Evolutionary conservation across 2,888 invertebrate species (phyloP).

Genomic region (Rosalia funebris): DNA sequence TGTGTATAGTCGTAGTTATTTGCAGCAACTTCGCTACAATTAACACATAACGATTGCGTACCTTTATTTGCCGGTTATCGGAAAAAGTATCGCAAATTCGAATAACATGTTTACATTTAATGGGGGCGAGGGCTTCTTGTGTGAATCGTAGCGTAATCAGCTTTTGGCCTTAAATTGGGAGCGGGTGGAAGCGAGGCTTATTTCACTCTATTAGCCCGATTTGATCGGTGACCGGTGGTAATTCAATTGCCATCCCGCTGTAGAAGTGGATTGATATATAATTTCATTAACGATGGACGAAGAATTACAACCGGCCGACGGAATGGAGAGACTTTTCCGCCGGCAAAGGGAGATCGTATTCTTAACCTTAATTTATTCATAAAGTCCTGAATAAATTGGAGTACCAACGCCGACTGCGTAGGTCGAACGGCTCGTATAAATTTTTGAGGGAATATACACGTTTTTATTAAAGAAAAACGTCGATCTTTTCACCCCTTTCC

Average conservation of each 20-base stretch:
- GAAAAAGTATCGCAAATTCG: not conserved
- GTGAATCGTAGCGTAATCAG: constrained; percentile 21
- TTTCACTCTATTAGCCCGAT: constrained; percentile 45
- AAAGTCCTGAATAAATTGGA: constrained; percentile 34
- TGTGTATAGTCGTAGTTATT: not conserved
- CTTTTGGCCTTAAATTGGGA: constrained; percentile 10
- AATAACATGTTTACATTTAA: not conserved
- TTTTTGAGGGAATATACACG: too few species aligned
- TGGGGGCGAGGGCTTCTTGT: not conserved
- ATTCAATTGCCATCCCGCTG: constrained; percentile 42
- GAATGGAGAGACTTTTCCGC: constrained; percentile 23
- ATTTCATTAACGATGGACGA: constrained; percentile 49
- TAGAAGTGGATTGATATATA: constrained; percentile 51
- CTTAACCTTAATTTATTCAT: constrained; percentile 35
- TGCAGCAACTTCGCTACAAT: not conserved
- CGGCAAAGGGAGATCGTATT: constrained; percentile 25
- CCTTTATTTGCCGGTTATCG: not conserved
- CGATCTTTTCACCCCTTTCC: too few species aligned
- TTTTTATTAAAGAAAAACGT: too few species aligned
- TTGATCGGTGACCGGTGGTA: constrained; percentile 46
- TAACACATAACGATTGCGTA: not conserved
- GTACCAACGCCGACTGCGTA: not conserved
- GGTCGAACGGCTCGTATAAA: not conserved
- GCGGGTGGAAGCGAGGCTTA: constrained; percentile 6
- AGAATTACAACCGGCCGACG: constrained; percentile 41